phyloP scores from a whole-genome alignment of 2,797 vertebrate genomes.

The Syndactyla subalaris region DNA sequence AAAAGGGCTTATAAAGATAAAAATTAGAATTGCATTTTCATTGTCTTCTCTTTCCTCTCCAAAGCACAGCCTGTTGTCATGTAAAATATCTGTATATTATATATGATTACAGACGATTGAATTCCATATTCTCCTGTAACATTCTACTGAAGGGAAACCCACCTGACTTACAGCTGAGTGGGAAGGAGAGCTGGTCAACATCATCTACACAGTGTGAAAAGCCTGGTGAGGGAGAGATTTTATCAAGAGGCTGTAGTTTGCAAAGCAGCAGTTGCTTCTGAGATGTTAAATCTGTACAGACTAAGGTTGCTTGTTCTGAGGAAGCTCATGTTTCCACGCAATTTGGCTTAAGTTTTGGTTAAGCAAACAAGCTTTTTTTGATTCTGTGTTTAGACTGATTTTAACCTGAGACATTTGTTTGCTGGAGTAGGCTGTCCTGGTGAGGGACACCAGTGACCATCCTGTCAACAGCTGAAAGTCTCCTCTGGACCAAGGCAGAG shows the following conservation, averaged over 20 bases:
- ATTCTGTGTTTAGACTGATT: neutral
- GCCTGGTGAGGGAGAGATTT: neutral
- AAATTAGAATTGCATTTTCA: neutral
- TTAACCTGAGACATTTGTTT: neutral
- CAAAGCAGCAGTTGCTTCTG: neutral
- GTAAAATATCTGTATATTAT: neutral
- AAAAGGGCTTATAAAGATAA: neutral
- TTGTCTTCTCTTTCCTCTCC: neutral
- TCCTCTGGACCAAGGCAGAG: neutral
- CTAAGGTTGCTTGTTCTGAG: neutral
- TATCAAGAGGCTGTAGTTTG: neutral
- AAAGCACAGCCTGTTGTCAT: neutral
- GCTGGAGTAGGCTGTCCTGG: neutral
- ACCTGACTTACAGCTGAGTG: neutral
- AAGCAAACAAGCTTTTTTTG: neutral
- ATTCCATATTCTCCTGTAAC: neutral
- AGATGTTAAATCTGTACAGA: neutral
- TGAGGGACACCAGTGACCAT: neutral
- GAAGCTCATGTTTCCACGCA: neutral
- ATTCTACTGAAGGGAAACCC: neutral
- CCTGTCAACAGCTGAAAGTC: neutral
- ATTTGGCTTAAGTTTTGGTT: neutral
- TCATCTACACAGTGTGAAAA: rapidly evolving
- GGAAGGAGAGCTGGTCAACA: neutral
- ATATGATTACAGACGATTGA: neutral